phyloP scores from a whole-genome alignment of 2,797 vertebrate genomes.

The Coilia nasus region DNA sequence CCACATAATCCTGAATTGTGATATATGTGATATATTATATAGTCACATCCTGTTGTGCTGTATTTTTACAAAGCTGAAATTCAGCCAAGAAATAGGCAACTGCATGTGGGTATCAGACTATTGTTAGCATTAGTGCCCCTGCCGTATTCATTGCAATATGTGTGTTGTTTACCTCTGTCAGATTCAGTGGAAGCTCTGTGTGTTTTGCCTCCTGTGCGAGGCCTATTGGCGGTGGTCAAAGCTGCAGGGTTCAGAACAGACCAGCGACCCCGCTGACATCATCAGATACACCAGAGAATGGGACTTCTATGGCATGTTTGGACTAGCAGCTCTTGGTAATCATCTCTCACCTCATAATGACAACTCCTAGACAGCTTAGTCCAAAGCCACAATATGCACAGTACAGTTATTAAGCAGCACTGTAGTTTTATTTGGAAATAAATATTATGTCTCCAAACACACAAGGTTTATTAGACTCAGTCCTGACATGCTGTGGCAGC shows the following conservation, averaged over 20 bases:
- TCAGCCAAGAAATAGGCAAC: too few relatives aligned
- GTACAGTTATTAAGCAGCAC: neutral
- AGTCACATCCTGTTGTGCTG: too few relatives aligned
- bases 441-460: too few relatives aligned
- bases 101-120: too few relatives aligned
- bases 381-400: neutral
- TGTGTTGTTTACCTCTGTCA: slow-evolving; percentile 61
- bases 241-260: slow-evolving; percentile 85
- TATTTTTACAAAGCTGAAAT: too few relatives aligned
- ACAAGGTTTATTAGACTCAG: too few relatives aligned
- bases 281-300: slow-evolving; percentile 97
- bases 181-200: slow-evolving; percentile 94
- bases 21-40: too few relatives aligned
- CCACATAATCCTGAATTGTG: neutral
- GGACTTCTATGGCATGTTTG: slow-evolving; percentile 96
- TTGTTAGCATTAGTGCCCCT: too few relatives aligned
- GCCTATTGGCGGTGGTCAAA: slow-evolving; percentile 93
- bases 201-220: slow-evolving; percentile 95
- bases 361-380: neutral
- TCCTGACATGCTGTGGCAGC: too few relatives aligned
- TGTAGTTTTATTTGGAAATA: neutral
- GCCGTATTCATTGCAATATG: too few relatives aligned
- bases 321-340: slow-evolving; percentile 87
- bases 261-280: slow-evolving; percentile 87
- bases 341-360: neutral